A percentile compares a stretch with the other conserved stretches of the same genome.
Evolutionary conservation across 2,113 vertebrate species (phyloP).

Genomic region (Nettapus auritus): DNA sequence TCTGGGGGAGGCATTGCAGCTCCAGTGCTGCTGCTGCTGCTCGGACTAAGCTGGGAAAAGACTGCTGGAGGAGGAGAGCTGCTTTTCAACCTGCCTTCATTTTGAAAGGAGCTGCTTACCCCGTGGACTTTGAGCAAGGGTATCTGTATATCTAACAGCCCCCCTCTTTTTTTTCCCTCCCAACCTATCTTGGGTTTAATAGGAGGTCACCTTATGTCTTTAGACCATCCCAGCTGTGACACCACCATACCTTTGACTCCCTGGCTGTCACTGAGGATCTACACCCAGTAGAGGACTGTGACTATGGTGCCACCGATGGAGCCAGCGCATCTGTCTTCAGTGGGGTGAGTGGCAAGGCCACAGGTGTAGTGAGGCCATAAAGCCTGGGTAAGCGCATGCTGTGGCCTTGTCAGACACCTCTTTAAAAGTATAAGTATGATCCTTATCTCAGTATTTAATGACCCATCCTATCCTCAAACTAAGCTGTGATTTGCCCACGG

Average conservation of each 20-base stretch:
- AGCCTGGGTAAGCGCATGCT: background rate
- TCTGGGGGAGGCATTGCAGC: background rate
- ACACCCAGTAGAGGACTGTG: background rate
- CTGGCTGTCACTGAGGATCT: background rate
- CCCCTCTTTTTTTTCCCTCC: background rate
- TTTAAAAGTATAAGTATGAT: background rate
- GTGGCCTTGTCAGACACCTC: background rate
- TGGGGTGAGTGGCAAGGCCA: background rate
- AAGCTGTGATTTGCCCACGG: background rate
- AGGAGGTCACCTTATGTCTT: background rate
- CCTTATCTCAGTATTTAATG: background rate
- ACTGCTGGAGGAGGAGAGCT: background rate
- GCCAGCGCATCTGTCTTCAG: background rate
- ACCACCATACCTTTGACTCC: background rate
- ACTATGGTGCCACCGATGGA: fast-evolving
- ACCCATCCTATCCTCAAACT: background rate
- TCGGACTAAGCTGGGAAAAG: background rate
- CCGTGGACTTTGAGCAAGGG: background rate
- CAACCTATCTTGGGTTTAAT: background rate
- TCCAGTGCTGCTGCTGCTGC: background rate
- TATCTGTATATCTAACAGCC: background rate
- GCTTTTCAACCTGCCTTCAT: background rate
- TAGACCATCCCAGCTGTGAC: background rate
- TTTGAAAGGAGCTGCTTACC: background rate
- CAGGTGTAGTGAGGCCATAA: background rate